These are phyloP conservation scores for Dicyrtomina minuta DNA, from an alignment of 2,888 invertebrate genomes.

Conservation along the genomic window DNA sequence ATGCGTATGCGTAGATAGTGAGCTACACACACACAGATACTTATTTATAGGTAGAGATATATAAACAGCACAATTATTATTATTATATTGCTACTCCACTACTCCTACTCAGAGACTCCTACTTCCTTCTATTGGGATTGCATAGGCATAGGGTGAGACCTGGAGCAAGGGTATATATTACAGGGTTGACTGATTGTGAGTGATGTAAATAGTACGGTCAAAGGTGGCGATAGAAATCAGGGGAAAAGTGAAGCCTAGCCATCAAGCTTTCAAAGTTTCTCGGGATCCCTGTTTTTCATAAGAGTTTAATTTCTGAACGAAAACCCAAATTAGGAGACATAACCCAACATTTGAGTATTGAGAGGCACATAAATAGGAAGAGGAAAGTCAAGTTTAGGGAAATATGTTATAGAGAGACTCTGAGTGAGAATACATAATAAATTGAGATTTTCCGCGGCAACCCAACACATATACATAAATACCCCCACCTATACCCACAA, in stretches of 20 bases:
- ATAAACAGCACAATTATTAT: no score
- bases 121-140: no score
- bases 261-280: conserved; percentile 19
- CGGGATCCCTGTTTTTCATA: conserved; percentile 13
- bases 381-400: background rate
- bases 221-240: conserved; percentile 23
- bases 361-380: conserved; percentile 19
- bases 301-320: conserved; percentile 12
- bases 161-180: no score
- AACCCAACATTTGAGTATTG: conserved; percentile 11
- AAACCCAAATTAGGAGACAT: conserved; percentile 30
- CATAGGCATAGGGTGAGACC: background rate
- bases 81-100: no score
- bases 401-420: background rate
- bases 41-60: no score
- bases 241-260: conserved; percentile 9
- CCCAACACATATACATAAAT: no score
- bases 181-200: no score
- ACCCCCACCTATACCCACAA: no score
- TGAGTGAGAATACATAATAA: background rate
- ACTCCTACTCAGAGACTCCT: no score
- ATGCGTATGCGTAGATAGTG: no score
- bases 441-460: no score
- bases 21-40: no score
- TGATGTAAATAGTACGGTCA: conserved; percentile 15